A percentile compares a stretch with the other conserved stretches of the same genome.
These are phyloP conservation scores for Oscheius sp. DNA, from an alignment of 2,888 invertebrate genomes.

Conservation along the genomic window DNA sequence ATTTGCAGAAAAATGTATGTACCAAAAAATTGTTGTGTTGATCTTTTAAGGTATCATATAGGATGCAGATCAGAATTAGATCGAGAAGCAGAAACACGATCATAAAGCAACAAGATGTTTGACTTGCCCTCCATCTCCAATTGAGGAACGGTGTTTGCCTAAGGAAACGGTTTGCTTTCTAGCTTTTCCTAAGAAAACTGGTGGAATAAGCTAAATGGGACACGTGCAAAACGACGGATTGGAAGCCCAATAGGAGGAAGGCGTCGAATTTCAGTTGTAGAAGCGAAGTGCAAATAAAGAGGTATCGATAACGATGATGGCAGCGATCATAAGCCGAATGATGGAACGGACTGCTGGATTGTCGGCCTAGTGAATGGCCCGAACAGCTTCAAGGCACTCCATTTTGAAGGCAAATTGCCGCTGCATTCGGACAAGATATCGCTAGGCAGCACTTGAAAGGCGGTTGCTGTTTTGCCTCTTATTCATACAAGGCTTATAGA, in stretches of 20 bases:
- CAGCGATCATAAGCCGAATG: not conserved
- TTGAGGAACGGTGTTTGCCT: slow-evolving; percentile 11
- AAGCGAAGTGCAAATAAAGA: slow-evolving; percentile 17
- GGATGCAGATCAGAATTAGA: too few species aligned
- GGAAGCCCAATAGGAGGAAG: not conserved
- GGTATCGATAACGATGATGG: slow-evolving; percentile 7
- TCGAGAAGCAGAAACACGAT: not conserved
- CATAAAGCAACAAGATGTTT: slow-evolving; percentile 22
- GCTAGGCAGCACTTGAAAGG: slow-evolving; percentile 21
- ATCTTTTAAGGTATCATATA: too few species aligned
- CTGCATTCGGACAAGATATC: slow-evolving; percentile 25
- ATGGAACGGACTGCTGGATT: not conserved
- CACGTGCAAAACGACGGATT: not conserved
- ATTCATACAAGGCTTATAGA: slow-evolving; percentile 12
- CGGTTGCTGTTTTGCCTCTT: slow-evolving; percentile 23
- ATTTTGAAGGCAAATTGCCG: slow-evolving; percentile 14
- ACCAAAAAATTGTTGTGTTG: not conserved
- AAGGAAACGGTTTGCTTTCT: slow-evolving; percentile 23
- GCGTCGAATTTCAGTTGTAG: slow-evolving; percentile 6
- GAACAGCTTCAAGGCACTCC: slow-evolving; percentile 6
- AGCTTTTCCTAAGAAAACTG: not conserved
- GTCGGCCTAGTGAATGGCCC: not conserved
- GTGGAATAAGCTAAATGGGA: not conserved
- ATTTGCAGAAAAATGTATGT: too few species aligned
- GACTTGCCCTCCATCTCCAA: slow-evolving; percentile 24